These are phyloP conservation scores for Drosophila nigrodunni DNA, from an alignment of 1,140 invertebrate genomes.

Conservation along the genomic window DNA sequence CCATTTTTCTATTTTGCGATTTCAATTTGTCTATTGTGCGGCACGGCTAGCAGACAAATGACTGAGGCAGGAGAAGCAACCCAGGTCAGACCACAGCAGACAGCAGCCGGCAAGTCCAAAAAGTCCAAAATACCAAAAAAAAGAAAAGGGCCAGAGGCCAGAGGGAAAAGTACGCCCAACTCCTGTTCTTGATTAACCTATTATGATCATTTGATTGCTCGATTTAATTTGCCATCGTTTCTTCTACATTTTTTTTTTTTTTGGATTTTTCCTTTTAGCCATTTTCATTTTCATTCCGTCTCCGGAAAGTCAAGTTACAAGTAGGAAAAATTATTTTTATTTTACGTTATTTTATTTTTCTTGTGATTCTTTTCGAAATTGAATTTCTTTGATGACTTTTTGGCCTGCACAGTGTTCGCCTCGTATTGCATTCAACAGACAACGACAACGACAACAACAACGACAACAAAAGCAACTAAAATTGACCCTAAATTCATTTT, in stretches of 20 bases:
- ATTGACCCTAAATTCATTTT: slow-evolving; percentile 57
- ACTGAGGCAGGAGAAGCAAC: slow-evolving; percentile 12
- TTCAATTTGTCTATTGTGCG: slow-evolving; percentile 66
- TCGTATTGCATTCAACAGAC: slow-evolving; percentile 33
- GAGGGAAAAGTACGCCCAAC: slow-evolving; percentile 21
- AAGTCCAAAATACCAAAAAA: too few species aligned
- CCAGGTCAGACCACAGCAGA: slow-evolving; percentile 8
- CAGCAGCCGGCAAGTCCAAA: not conserved
- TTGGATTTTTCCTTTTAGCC: slow-evolving; percentile 6
- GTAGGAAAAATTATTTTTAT: slow-evolving; percentile 29
- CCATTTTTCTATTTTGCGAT: slow-evolving; percentile 64
- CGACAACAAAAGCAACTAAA: not conserved
- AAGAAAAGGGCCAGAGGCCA: slow-evolving; percentile 2
- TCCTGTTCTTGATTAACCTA: slow-evolving; percentile 80
- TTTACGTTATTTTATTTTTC: slow-evolving; percentile 17
- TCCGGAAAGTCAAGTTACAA: not conserved
- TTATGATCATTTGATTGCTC: slow-evolving; percentile 83
- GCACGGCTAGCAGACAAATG: slow-evolving; percentile 47
- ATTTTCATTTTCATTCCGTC: not conserved
- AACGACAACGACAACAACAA: slow-evolving; percentile 5
- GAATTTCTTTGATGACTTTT: slow-evolving; percentile 77
- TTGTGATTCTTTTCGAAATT: slow-evolving; percentile 56
- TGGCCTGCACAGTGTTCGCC: slow-evolving; percentile 17
- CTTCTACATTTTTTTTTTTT: not conserved
- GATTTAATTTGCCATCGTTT: slow-evolving; percentile 77